Conservation (phyloP, 1,140 invertebrate genomes). For the Drosophila mayri region DNA sequence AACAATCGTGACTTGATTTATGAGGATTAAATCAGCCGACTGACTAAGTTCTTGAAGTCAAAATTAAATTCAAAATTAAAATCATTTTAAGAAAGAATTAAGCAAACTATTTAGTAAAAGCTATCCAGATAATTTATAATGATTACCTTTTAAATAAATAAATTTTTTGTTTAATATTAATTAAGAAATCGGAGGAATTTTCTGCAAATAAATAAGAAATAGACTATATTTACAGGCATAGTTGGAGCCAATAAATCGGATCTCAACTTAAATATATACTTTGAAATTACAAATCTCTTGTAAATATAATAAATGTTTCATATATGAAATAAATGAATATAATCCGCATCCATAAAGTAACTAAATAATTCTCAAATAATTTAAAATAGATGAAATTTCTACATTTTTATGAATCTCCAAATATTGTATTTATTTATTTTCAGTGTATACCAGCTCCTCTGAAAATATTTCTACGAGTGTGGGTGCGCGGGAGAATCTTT, state of each 20-base stretch:
- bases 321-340: too few relatives aligned
- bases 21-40: neutral
- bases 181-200: too few relatives aligned
- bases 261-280: too few relatives aligned
- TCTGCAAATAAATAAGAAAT: too few relatives aligned
- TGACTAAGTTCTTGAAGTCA: neutral
- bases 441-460: conserved; percentile 5
- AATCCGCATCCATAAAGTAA: too few relatives aligned
- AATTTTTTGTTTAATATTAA: too few relatives aligned
- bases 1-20: neutral
- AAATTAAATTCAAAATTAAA: neutral
- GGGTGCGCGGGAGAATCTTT: conserved; percentile 27
- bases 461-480: conserved; percentile 9
- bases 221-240: too few relatives aligned
- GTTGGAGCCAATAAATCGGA: too few relatives aligned
- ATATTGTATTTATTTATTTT: neutral
- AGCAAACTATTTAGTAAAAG: neutral
- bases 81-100: neutral
- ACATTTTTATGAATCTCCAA: neutral
- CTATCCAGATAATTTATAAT: neutral
- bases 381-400: neutral
- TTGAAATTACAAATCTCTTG: too few relatives aligned
- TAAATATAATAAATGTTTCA: too few relatives aligned
- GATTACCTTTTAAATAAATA: too few relatives aligned
- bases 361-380: too few relatives aligned